Evolutionary conservation across 2,888 invertebrate genomes (phyloP), one percentile per base, ranked within the genome.

Genomic region (Diplolepis rosae): DNA sequence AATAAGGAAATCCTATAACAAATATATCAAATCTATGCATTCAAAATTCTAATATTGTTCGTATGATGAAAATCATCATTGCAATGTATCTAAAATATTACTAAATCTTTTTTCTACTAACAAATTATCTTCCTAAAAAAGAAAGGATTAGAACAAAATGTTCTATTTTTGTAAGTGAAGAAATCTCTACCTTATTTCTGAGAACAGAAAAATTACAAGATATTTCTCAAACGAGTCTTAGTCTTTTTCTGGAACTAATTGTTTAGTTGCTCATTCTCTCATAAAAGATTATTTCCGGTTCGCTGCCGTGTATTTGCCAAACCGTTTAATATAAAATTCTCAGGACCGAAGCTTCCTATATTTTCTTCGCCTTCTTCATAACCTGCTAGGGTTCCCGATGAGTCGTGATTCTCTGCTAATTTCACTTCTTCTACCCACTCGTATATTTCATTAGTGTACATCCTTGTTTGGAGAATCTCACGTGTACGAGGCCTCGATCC

Each of bases 391-490:
- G 74, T 50, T 65, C 76, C 77, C 15, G 76, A 52, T 66, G 75
- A 74, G 45, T 56, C 74, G 68, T 79, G 78, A 70, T 83, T 84
- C 84, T 92, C 92, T 71, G 90, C 90, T 22, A 91, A 89, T 52
- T 93, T 92, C 1, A 93, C 94, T 82, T 95, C 94, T 1, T 91
- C 89, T 35, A 95, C 89, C 95, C 95, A 95, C 82, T 93, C 92
- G 74, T 91, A 92, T 82, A 95, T 94, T 82, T 95, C 95, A 7
- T 91, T 87, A 74, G 92, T 92, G 86, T 95, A 95, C 95, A 95
- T 95, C 81, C 93, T 91, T 77, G 93, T 90, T 84, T 94, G 95
- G 24, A 95, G 89, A 11, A 95, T 94, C 83, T 95, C 94, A 81
- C 94, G 91, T 45, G 94, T 95, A 56, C 95, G 90, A 2, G 94